Evolutionary conservation across 2,797 vertebrate genomes (phyloP).

Genomic region (Nyctibius grandis): DNA sequence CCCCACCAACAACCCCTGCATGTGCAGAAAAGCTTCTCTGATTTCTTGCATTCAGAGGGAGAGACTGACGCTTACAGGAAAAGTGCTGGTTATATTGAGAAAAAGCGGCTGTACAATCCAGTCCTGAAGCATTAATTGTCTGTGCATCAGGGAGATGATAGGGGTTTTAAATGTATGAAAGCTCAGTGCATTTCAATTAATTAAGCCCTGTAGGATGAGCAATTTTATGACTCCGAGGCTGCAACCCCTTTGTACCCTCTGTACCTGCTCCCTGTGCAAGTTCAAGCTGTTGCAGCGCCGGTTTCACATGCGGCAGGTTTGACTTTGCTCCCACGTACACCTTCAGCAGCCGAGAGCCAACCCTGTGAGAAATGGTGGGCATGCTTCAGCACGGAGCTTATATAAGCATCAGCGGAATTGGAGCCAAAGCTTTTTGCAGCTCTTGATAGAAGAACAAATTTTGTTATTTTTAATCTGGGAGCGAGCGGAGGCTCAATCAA

Average conservation of each 20-base stretch:
- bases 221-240: background rate
- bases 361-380: background rate
- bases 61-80: background rate
- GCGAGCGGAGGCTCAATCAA: background rate
- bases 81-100: background rate
- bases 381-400: background rate
- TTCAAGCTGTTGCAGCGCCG: background rate
- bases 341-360: background rate
- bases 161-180: background rate
- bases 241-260: background rate
- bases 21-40: background rate
- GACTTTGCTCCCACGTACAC: background rate
- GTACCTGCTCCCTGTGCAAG: background rate
- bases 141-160: background rate
- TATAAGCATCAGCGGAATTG: background rate
- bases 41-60: background rate
- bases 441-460: background rate
- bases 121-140: background rate
- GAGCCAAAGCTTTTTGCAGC: background rate
- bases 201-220: background rate
- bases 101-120: background rate
- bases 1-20: background rate
- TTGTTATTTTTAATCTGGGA: constrained; percentile 11
- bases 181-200: background rate
- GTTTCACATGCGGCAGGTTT: background rate